Base-by-base conservation (phyloP, 2,888 invertebrate genomes). In the Gymnocheta viridis region DNA sequence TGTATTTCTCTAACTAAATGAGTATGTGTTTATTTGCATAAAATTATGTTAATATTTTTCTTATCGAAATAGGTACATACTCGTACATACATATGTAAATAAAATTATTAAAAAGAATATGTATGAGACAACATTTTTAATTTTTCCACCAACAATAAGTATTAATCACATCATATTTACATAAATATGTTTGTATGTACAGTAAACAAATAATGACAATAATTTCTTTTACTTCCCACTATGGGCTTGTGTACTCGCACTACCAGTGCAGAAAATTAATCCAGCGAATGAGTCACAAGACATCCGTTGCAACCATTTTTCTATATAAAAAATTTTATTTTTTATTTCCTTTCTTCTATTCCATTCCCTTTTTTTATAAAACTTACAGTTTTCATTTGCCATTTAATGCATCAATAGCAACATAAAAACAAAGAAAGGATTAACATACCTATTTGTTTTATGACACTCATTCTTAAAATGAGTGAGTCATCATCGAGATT, bases 261-360 rank as follows among this genome's bases (percentile, higher is more conserved):
- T 35, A 79, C 32, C 24, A 62, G 54, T 64, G 54, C 41, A 51
- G 24, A 47, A 51, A 32, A 56, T 19, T 7, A 79, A 70, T 24
- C 54, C 19, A 60, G 44, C 17, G 19, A 56, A 66, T 79, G 80
- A 80, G 19, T 80, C 80, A 79, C 38, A 60, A 47, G 35, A 72
- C 64, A 79, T 79, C 72, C 70, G 64, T 32, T 72, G 47, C 56
- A 69, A 64, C 19, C 14, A 44, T 54, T 64, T 70, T 44, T 58
- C 14, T 49, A 49, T 35, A 22, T 62, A n/a, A 24, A 14, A n/a
- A n/a, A n/a, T n/a, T n/a, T n/a, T n/a, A n/a, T n/a, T 3, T 29
- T 29, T 29, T 4, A 19, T 22, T 51, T 19, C 4, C 6, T 51
- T 66, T 44, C 54, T 17, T 60, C 54, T 9, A 24, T 51, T 64